Evolutionary conservation across 2,888 invertebrate genomes (phyloP), one percentile per base, ranked within the genome.

Genomic region (Molorchus minor): DNA sequence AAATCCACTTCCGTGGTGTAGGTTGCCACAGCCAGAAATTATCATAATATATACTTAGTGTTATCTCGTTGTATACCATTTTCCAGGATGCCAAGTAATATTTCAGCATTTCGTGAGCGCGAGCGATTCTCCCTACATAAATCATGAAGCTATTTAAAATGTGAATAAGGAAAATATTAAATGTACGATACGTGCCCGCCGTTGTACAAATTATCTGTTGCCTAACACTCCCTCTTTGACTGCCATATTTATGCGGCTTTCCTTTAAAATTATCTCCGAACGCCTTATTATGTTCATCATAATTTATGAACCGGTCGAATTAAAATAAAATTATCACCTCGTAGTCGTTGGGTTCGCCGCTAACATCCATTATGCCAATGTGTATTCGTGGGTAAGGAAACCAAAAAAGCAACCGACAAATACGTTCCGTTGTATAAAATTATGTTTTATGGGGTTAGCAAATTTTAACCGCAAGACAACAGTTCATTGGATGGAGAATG

Each of bases 161-260:
- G 12, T 29, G 49, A 49, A 49, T 49, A 49, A 49, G 49, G 49
- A 49, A 41, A 52, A 52, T 52, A 52, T 52, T 41, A 52, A 52
- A 52, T 52, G 40, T 52, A 52, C 30, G 52, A 19, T 41, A 52
- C 52, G 52, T 52, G 52, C 52, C 29, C 19, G 19, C 52, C 41
- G 52, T 52, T 41, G 41, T 41, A 41, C 43, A 20, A 52, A 52
- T 52, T 52, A 52, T 52, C 52, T 52, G 30, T 52, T 52, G 41
- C 38, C 13, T 20, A 21, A 41, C 52, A 52, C 52, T 41, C 52
- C 52, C 41, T 52, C 30, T 52, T 30, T n/a, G n/a, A n/a, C 20
- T 10, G 12, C 10, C 25, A 38, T 52, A 52, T 52, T 52, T 52
- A 52, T 41, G 52, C 40, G 40, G 52, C 29, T 36, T 52, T 25